Percentiles rank a stretch among this genome's conserved stretches.
Evolutionary conservation across 1,140 invertebrate genomes (phyloP).

Genomic region (Diachasma alloeum): DNA sequence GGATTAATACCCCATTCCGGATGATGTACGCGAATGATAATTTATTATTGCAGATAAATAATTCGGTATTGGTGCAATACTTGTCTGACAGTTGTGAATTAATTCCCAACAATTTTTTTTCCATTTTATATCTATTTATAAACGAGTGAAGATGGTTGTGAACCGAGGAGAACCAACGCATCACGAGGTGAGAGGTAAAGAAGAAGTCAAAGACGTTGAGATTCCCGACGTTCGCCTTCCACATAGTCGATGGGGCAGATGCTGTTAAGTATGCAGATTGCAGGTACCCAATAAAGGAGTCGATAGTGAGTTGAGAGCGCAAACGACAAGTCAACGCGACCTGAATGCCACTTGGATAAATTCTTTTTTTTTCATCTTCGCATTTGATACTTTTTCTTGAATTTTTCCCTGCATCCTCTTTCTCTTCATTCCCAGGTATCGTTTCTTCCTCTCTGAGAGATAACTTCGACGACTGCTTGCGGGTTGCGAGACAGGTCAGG

Average conservation of each 20-base stretch:
- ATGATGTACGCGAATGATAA: background rate
- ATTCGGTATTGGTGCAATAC: slow-evolving; percentile 18
- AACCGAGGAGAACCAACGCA: background rate
- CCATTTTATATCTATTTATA: slow-evolving; percentile 1
- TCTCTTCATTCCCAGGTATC: background rate
- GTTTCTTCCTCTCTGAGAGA: background rate
- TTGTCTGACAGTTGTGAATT: background rate
- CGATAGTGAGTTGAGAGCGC: slow-evolving; percentile 4
- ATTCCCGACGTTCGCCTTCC: slow-evolving; percentile 1
- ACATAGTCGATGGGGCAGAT: background rate
- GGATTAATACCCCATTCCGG: background rate
- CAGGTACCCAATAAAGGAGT: background rate
- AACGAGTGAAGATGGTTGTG: background rate
- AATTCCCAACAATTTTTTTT: slow-evolving; percentile 5
- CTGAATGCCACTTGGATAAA: background rate
- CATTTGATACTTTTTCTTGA: background rate
- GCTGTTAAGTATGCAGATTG: slow-evolving; percentile 7
- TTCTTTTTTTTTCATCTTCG: background rate
- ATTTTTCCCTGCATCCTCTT: background rate
- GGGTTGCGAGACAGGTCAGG: background rate
- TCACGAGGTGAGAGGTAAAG: slow-evolving; percentile 14
- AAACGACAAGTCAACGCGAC: slow-evolving; percentile 11
- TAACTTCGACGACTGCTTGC: background rate
- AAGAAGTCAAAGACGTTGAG: background rate
- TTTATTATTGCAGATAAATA: slow-evolving; percentile 8